Evolutionary conservation across 1,140 invertebrate species (phyloP), one percentile per base, ranked within the genome.

Genomic region (Bradysia coprophila): DNA sequence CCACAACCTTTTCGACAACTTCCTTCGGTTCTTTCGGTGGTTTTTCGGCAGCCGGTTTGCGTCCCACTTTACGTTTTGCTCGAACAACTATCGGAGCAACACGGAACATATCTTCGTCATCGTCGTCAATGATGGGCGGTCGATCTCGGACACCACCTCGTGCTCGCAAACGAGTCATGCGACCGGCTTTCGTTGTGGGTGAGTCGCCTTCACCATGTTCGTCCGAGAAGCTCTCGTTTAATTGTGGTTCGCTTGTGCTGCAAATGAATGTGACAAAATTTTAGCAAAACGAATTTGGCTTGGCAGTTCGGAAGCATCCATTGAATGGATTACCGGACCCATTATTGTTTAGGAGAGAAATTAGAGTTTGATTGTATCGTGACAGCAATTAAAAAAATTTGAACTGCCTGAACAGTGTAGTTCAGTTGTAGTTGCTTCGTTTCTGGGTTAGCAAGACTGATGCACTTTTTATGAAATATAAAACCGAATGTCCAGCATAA

Each of bases 171-270:
- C 67, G 43, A 1, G 66, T 68, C 48, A 68, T 63, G 13, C 67
- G 51, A 23, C 31, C 40, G 20, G 9, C 24, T 40, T 40, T 40
- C 39, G 57, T 57, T 24, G 63, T 63, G 16, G 56, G 57, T 48
- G 68, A 71, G 40, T 61, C 65, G 2, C 51, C 61, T 43, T 66
- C 69, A 45, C 53, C 57, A 45, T 53, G 56, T 22, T 72, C 71
- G 49, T 60, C 57, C 5, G 57, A 59, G 4, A 53, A 48, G 36
- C 57, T 59, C 40, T 59, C 56, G 45, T 59, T 59, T 21, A 57
- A 39, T 5, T 46, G 48, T 48, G 59, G 55, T 21, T 56, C 57
- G 16, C 15, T 34, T n/a, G n/a, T n/a, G 32, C 32, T 16, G 3
- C 32, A 15, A 34, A n/a, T n/a, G n/a, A n/a, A n/a, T n/a, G n/a